Evolutionary conservation across 1,140 invertebrate genomes (phyloP), one percentile per base, ranked within the genome.

Genomic region (Apis cerana): DNA sequence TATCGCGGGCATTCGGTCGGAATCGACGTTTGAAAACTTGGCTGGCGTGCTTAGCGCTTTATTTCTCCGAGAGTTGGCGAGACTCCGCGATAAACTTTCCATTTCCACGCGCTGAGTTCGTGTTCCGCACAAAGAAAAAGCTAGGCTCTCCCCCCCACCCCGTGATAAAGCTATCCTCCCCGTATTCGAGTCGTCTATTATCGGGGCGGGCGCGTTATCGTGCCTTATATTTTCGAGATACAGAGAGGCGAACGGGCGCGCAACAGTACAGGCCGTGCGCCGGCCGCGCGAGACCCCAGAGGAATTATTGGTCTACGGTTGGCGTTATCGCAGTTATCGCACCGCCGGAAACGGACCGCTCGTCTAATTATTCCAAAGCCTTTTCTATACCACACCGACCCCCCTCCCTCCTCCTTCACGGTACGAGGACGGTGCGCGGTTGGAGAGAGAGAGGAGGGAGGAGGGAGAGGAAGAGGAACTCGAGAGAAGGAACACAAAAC

Each of bases 351-450:
- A 84, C 77, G 77, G 82, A 85, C 78, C 80, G 81, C 76, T 89
- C 75, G 83, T 89, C 87, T 88, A 89, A 90, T 90, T 91, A 91
- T 90, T 89, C 84, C 75, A 79, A 82, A 80, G 82, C 69, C 80
- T 85, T 90, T 89, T 87, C 88, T 81, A 78, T 82, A 83, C 69
- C 56, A 12, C 65, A 12, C 27, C 68, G 43, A 13, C 27, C n/a
- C 50, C 1, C 11, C 43, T 27, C 62, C 4, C 33, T 43, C 7
- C 33, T 43, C 0, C 12, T 17, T 19, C 56, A 1, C 65, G 50
- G n/a, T 54, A 68, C 58, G 68, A 52, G 56, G 65, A 69, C 81
- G 23, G 59, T 48, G 50, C 75, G 48, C 13, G 64, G 59, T 64
- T 86, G 19, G 59, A 64, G 67, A 54, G 71, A 74, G 75, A 75